Evolutionary conservation across 2,113 vertebrate genomes (phyloP), one percentile per base, ranked within the genome.

Genomic region (Propithecus coquereli): DNA sequence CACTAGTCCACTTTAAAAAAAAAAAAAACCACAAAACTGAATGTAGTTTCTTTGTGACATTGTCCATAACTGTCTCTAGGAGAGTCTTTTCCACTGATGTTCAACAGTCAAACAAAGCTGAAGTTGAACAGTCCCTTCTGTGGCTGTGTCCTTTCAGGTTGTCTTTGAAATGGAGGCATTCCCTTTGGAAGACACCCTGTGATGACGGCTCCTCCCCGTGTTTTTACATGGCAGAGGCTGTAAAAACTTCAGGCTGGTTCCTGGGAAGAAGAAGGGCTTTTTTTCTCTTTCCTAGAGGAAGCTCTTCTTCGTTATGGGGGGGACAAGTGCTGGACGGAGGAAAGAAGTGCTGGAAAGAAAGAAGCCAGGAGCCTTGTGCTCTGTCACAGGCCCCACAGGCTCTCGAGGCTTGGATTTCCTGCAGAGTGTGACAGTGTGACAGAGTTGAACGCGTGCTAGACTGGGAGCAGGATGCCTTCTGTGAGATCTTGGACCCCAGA

Each of bases 401-500:
- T 93, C 57, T 34, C 10, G n/a, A 43, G 54, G 57, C 23, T 76
- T 80, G 14, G 50, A 93, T 96, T 95, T 94, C 50, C 89, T 76
- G 30, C 79, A 18, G 27, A 91, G 57, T 11, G 18, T 4, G 27
- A 77, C 45, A 82, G 61, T 59, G 87, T 93, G 93, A 61, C 50
- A 76, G n/a, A 77, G 88, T 34, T 83, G 86, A 91, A 32, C 0
- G 10, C 20, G 32, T 84, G 80, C 91, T 94, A 94, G 96, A 93
- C 93, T 37, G 95, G 73, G 87, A 93, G 84, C 6, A 66, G 52
- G 32, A 65, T 74, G 93, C 95, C 87, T 93, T 95, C 97, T 92
- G 85, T 91, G 89, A 76, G 89, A 87, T 81, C 86, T 87, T 94
- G 96, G 96, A 93, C 94, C 90, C 96, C 92, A 45, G 87, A 25